These are phyloP conservation scores for Ptychobarbus kaznakovi DNA, from an alignment of 2,797 vertebrate species.

Conservation along the genomic window DNA sequence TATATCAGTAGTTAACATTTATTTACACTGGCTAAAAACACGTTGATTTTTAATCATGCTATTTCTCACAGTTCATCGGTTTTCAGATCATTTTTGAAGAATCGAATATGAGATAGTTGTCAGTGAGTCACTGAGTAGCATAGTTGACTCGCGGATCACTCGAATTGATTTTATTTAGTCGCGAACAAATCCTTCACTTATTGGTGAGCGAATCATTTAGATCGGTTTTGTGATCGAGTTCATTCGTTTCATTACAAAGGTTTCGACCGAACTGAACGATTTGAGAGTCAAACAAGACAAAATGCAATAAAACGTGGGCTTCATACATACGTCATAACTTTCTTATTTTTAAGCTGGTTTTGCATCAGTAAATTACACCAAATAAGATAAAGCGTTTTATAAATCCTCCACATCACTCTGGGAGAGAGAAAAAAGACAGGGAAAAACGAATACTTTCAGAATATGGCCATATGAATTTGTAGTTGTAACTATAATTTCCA, in stretches of 20 bases:
- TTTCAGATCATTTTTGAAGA: not conserved
- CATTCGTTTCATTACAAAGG: not conserved
- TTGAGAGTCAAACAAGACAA: not conserved
- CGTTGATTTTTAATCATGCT: not conserved
- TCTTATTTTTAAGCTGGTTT: not conserved
- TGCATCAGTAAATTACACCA: conserved; percentile 6
- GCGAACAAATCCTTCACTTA: not conserved
- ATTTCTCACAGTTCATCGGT: not conserved
- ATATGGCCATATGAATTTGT: not conserved
- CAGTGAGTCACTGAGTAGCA: not conserved
- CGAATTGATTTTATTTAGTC: not conserved
- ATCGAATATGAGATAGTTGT: not conserved
- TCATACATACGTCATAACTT: not conserved
- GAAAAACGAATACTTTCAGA: not conserved
- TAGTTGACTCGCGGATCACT: not conserved
- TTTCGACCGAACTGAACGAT: not conserved
- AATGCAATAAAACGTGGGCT: not conserved
- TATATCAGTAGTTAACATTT: not conserved
- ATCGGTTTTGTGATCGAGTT: not conserved
- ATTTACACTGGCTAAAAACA: not conserved
- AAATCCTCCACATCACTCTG: conserved; percentile 4
- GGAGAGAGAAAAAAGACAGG: conserved; percentile 2
- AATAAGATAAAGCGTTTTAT: not conserved
- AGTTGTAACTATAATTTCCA: conserved; percentile 27
- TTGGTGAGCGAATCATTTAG: not conserved